These are phyloP conservation scores for Diglossa cyanea DNA, from an alignment of 2,797 vertebrate genomes.

Conservation along the genomic window DNA sequence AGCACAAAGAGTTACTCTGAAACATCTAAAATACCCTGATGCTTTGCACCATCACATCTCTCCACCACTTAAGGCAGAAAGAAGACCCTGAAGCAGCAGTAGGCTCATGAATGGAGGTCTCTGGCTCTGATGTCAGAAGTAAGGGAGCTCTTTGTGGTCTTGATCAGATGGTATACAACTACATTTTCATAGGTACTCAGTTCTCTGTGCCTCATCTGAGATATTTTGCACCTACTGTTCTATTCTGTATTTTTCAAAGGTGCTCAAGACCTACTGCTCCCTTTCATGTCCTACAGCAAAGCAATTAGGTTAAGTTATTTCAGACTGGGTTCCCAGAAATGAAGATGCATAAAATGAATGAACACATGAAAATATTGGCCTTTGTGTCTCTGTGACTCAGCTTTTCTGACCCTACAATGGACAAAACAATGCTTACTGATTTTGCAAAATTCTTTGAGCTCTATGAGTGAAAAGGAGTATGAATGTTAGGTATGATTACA, in stretches of 20 bases:
- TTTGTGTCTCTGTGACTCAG: conserved; percentile 51
- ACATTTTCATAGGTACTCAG: conserved; percentile 1
- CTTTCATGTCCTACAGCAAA: conserved; percentile 48
- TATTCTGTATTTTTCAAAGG: conserved; percentile 47
- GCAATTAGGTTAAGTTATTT: conserved; percentile 68
- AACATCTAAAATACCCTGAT: background rate
- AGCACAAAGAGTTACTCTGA: background rate
- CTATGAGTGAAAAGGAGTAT: background rate
- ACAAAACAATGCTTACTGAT: conserved; percentile 11
- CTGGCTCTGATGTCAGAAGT: conserved; percentile 18
- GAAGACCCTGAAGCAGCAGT: conserved; percentile 1
- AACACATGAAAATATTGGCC: conserved; percentile 53
- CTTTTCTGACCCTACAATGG: conserved; percentile 25
- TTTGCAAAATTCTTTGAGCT: background rate
- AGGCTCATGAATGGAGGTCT: background rate
- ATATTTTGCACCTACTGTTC: conserved; percentile 29
- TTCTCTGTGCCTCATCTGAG: conserved; percentile 4
- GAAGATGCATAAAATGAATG: conserved; percentile 58
- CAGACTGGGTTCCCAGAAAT: conserved; percentile 60
- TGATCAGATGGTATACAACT: conserved; percentile 12
- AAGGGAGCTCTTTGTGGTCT: background rate
- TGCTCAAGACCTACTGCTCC: conserved; percentile 52
- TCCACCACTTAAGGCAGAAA: background rate
- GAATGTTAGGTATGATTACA: background rate
- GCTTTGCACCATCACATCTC: background rate